These are phyloP conservation scores for Apostichopus californicus DNA, from an alignment of 35 echinoderm and acorn worm species.

Conservation along the genomic window DNA sequence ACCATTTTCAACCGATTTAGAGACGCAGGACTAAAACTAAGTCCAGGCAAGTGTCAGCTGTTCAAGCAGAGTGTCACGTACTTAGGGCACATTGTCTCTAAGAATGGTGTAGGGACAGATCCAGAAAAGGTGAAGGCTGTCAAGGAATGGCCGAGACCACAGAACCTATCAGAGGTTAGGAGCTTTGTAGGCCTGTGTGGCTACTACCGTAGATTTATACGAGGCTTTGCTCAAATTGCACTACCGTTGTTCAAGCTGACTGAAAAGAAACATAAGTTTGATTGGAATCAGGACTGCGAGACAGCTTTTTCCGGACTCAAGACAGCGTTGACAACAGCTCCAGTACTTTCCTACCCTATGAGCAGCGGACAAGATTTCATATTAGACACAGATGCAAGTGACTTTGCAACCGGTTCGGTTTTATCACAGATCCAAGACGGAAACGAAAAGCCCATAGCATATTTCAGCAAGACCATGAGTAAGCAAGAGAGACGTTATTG, in stretches of 20 bases:
- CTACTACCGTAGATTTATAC: constrained; percentile 66
- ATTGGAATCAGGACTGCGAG: constrained; percentile 36
- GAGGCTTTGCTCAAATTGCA: constrained; percentile 56
- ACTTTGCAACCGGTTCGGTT: constrained; percentile 49
- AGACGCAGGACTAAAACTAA: too few relatives aligned
- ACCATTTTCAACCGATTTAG: too few relatives aligned
- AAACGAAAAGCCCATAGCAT: constrained; percentile 42
- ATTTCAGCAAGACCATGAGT: background rate
- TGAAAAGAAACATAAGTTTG: constrained; percentile 31
- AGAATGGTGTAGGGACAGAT: too few relatives aligned
- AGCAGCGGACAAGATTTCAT: constrained; percentile 1
- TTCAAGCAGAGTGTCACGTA: too few relatives aligned
- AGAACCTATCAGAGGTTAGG: constrained; percentile 17
- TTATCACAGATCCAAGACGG: constrained; percentile 64
- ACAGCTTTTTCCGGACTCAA: constrained; percentile 18
- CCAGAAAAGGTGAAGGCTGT: too few relatives aligned
- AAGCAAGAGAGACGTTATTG: too few relatives aligned
- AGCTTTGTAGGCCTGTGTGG: constrained; percentile 34
- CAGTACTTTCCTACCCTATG: background rate
- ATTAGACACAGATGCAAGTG: constrained; percentile 67
- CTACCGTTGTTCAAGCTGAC: constrained; percentile 19
- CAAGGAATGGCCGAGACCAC: background rate
- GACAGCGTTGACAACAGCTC: constrained; percentile 31
- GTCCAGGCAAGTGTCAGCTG: too few relatives aligned
- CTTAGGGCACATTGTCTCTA: too few relatives aligned